These are phyloP conservation scores for Notarius lentiginosus DNA, from an alignment of 2,113 vertebrate species.

Conservation along the genomic window DNA sequence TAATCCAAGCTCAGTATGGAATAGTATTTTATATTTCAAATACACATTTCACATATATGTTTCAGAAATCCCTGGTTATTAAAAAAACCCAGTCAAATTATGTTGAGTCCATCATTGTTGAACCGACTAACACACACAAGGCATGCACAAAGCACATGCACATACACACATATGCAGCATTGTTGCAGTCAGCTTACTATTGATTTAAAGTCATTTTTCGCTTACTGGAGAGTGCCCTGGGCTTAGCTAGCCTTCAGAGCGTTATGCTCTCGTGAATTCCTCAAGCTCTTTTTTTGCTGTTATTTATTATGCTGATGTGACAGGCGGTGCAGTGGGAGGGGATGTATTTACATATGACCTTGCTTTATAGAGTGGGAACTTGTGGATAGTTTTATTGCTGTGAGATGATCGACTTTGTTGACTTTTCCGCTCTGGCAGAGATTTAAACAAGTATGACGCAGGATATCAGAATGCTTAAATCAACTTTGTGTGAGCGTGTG, in stretches of 20 bases:
- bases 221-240: slow-evolving; percentile 41
- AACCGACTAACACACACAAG: background rate
- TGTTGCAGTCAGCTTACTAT: slow-evolving; percentile 5
- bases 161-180: background rate
- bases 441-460: slow-evolving; percentile 48
- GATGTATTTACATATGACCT: slow-evolving; percentile 73
- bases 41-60: background rate
- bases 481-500: background rate
- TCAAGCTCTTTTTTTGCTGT: slow-evolving; percentile 57
- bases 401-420: slow-evolving; percentile 67
- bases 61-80: background rate
- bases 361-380: slow-evolving; percentile 56
- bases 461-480: slow-evolving; percentile 41
- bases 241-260: slow-evolving; percentile 45
- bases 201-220: slow-evolving; percentile 42
- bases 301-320: slow-evolving; percentile 57
- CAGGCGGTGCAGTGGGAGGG: slow-evolving; percentile 55
- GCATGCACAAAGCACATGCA: background rate
- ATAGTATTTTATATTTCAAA: background rate
- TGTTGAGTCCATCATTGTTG: background rate
- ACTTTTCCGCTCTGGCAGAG: slow-evolving; percentile 43
- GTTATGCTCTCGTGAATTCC: slow-evolving; percentile 53
- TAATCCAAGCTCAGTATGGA: background rate
- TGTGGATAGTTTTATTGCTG: slow-evolving; percentile 56
- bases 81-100: background rate